phyloP scores from a whole-genome alignment of 35 echinoderm and acorn worm genomes.

The Ophiothrix spiculata region DNA sequence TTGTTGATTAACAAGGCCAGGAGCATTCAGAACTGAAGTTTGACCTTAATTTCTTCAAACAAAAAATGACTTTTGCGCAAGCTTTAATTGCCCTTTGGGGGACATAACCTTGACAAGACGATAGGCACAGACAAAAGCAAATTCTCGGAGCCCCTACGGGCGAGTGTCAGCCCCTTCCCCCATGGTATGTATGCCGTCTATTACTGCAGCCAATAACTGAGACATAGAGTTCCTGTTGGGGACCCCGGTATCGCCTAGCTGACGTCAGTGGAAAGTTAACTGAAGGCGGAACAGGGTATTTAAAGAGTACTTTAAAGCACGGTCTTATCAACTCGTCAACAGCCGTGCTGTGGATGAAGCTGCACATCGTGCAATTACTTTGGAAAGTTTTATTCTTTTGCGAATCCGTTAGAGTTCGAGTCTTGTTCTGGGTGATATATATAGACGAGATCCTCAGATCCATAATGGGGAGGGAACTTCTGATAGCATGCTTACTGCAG shows the following conservation, averaged over 20 bases:
- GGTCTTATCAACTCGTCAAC: neutral
- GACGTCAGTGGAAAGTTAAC: constrained; percentile 5
- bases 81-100: neutral
- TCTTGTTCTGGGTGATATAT: too few relatives aligned
- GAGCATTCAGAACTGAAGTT: too few relatives aligned
- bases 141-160: neutral
- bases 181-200: neutral
- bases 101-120: neutral
- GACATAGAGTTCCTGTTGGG: neutral
- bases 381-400: too few relatives aligned
- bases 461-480: too few relatives aligned
- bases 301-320: neutral
- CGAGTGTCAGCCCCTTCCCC: neutral
- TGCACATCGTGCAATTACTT: too few relatives aligned
- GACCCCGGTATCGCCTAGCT: neutral
- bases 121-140: neutral
- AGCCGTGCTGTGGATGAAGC: too few relatives aligned
- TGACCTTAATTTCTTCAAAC: too few relatives aligned
- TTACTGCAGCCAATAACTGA: neutral
- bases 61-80: neutral
- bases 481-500: too few relatives aligned
- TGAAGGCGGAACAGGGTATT: neutral
- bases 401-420: too few relatives aligned
- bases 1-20: too few relatives aligned
- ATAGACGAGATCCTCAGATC: too few relatives aligned